Conservation (phyloP, 2,113 vertebrate species). For the Laterallus jamaicensis region DNA sequence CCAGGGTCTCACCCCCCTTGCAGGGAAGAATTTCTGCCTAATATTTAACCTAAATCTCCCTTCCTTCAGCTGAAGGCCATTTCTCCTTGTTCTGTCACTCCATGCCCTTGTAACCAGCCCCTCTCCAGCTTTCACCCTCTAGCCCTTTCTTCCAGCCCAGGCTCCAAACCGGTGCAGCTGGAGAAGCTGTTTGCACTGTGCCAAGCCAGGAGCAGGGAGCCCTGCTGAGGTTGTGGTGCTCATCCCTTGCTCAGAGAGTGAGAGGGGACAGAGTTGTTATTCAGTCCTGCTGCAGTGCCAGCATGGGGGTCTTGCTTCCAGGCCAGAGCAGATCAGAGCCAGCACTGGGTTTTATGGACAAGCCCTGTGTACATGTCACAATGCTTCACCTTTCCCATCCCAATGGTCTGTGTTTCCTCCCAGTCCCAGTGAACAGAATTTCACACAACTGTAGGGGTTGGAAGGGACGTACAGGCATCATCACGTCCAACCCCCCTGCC, state of each 20-base stretch:
- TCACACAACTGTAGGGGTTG: too few species aligned
- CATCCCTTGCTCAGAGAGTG: not conserved
- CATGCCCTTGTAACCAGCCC: too few species aligned
- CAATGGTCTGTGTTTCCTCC: not conserved
- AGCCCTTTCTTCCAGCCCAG: not conserved
- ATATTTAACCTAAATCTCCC: too few species aligned
- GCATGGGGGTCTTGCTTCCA: rapidly evolving
- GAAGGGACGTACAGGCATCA: too few species aligned
- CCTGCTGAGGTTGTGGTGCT: not conserved
- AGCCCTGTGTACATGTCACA: not conserved
- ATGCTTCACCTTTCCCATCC: not conserved
- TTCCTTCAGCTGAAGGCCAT: too few species aligned
- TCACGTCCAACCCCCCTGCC: too few species aligned
- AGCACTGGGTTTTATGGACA: not conserved
- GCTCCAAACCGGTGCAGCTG: not conserved
- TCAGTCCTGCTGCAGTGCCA: not conserved
- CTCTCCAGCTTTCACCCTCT: not conserved
- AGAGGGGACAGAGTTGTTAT: not conserved
- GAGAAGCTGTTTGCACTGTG: not conserved
- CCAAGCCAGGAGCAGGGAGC: not conserved
- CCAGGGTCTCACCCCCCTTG: too few species aligned
- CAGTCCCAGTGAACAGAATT: not conserved
- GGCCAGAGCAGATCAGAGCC: not conserved
- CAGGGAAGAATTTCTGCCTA: too few species aligned
- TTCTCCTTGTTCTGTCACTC: too few species aligned